Evolutionary conservation across 2,797 vertebrate genomes (phyloP), one percentile per base, ranked within the genome.

Genomic region (Benthosema pterotum): DNA sequence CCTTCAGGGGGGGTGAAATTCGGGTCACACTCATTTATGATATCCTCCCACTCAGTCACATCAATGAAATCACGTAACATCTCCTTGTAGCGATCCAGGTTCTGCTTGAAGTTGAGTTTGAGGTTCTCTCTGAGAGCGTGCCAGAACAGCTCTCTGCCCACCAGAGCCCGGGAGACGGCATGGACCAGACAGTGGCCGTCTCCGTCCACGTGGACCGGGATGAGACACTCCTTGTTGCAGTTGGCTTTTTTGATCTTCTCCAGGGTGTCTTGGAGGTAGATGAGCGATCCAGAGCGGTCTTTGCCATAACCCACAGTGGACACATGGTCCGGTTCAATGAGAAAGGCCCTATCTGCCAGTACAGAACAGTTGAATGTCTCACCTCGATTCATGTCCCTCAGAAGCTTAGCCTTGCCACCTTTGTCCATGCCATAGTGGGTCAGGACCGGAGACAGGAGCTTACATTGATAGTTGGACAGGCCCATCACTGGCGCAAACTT

Each of bases 381-480:
- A 1, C 97, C 97, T 42, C 98, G 97, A 88, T 98, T 98, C 95
- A 99, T 99, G 63, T 98, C 97, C 11, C 92, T 91, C 42, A 99
- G 93, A 1, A 98, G 94, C 77, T 97, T 96, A 75, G 97, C 97
- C 76, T 94, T 94, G 18, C 97, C 97, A 0, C 95, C 97, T 51
- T 96, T 96, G 59, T 99, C 97, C 97, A 99, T 99, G 1, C 97
- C 97, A n/a, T 99, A 99, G 57, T 96, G 90, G 64, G 97, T 97
- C 77, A 99, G 94, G 55, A 99, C 96, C 58, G 97, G 97, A 32
- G 97, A 97, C 77, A 99, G 88, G 1, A 99, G 94, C 92, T 99
- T 99, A 90, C 97, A 99, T 90, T 99, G 97, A 82, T 99, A 99
- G 81, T 99, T 99, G n/a, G 97, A 98, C 0, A 99, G 94, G 75